Evolutionary conservation across 1,140 invertebrate species (phyloP).

Genomic region (Sitophilus oryzae): DNA sequence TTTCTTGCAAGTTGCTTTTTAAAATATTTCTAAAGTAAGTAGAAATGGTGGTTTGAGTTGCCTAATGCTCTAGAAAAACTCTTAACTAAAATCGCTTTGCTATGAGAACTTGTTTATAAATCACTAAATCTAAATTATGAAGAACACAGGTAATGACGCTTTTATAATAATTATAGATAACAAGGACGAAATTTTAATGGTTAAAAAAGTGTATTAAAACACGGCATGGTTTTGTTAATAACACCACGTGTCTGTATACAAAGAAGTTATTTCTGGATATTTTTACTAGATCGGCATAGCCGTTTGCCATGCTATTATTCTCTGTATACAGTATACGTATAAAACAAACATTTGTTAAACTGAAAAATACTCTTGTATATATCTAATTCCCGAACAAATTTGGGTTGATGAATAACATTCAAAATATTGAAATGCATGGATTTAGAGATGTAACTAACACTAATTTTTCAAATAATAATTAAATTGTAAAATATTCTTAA

Average conservation of each 20-base stretch:
- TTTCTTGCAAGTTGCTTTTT: conserved; percentile 14
- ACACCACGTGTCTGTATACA: no score
- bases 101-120: not conserved
- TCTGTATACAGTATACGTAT: no score
- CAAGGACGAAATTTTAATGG: no score
- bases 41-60: conserved; percentile 3
- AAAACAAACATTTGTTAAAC: no score
- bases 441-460: not conserved
- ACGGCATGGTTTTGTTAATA: conserved; percentile 33
- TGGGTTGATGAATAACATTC: no score
- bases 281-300: no score
- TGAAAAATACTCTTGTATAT: no score
- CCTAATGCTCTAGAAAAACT: not conserved
- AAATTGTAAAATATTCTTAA: not conserved
- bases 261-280: no score
- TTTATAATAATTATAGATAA: not conserved
- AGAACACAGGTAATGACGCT: not conserved
- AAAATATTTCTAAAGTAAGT: conserved; percentile 16
- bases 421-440: no score
- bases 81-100: not conserved
- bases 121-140: not conserved
- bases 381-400: no score
- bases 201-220: no score
- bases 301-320: no score
- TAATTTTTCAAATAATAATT: not conserved